Conservation (phyloP, 1,140 invertebrate genomes). For the Drosophila repletoides region DNA sequence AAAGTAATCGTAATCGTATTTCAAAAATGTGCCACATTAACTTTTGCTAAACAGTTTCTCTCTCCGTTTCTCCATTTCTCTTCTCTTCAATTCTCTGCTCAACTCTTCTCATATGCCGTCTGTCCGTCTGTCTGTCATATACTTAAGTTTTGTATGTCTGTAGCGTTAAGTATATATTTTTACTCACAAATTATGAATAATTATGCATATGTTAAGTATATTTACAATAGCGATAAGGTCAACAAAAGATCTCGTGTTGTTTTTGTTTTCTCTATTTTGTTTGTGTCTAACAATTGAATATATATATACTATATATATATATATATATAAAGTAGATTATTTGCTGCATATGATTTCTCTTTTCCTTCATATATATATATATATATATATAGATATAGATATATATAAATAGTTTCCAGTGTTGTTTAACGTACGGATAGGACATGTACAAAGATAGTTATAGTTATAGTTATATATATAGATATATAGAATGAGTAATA, state of each 20-base stretch:
- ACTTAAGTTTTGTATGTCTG: conserved; percentile 29
- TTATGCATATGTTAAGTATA: conserved; percentile 57
- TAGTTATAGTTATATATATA: conserved; percentile 16
- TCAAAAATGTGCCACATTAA: conserved; percentile 43
- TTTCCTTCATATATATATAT: conserved; percentile 35
- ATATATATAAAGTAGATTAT: conserved; percentile 64
- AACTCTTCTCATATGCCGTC: conserved; percentile 7
- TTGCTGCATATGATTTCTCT: conserved; percentile 48
- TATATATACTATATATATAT: conserved; percentile 36
- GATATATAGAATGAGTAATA: conserved; percentile 49
- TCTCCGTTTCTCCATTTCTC: conserved; percentile 13
- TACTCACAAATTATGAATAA: conserved; percentile 27
- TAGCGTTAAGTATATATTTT: conserved; percentile 45
- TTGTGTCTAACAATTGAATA: conserved; percentile 46
- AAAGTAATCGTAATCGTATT: conserved; percentile 34
- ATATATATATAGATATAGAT: conserved; percentile 31
- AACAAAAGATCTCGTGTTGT: conserved; percentile 60
- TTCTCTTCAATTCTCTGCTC: conserved; percentile 9
- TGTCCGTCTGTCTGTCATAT: not conserved
- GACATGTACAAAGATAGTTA: conserved; percentile 31
- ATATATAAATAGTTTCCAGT: conserved; percentile 21
- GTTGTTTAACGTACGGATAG: conserved; percentile 11
- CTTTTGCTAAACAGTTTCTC: conserved; percentile 63
- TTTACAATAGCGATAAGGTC: conserved; percentile 71
- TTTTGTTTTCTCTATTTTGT: conserved; percentile 30